Conservation (phyloP, 2,888 invertebrate genomes). For the Cheilosia vernalis region DNA sequence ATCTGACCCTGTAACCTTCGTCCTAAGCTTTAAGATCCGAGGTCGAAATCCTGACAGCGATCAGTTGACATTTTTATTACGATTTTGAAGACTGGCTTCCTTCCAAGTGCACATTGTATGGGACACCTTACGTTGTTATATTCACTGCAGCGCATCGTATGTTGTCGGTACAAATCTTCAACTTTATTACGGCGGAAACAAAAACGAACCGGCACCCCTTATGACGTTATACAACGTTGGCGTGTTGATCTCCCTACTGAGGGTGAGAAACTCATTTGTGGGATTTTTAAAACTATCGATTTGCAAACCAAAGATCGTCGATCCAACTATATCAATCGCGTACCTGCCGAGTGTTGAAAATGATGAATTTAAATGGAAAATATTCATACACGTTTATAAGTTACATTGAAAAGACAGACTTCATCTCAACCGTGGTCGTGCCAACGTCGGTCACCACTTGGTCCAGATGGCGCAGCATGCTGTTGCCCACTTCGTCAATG, state of each 20-base stretch:
- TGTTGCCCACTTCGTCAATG: constrained; percentile 85
- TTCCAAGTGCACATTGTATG: too few species aligned
- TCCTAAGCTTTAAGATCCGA: too few species aligned
- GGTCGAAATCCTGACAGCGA: too few species aligned
- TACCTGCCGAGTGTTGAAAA: constrained; percentile 78
- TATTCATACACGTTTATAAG: constrained; percentile 9
- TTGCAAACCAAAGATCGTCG: constrained; percentile 84
- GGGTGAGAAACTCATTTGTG: constrained; percentile 80
- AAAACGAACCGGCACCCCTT: constrained; percentile 76
- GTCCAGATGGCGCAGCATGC: constrained; percentile 84
- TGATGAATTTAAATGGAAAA: background rate
- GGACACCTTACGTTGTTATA: too few species aligned
- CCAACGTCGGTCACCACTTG: constrained; percentile 78
- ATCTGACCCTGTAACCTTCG: too few species aligned
- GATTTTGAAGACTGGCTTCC: too few species aligned
- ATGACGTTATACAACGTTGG: constrained; percentile 71
- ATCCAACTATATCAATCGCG: constrained; percentile 83
- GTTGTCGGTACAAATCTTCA: too few species aligned
- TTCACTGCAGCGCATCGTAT: too few species aligned
- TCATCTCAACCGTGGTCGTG: constrained; percentile 84
- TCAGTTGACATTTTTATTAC: too few species aligned
- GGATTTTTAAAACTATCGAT: constrained; percentile 82
- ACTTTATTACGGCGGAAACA: constrained; percentile 78
- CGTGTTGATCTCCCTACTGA: constrained; percentile 76
- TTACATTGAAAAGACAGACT: constrained; percentile 78